Conservation (phyloP, 2,888 invertebrate genomes). For the Pseudolycoriella hygida region DNA sequence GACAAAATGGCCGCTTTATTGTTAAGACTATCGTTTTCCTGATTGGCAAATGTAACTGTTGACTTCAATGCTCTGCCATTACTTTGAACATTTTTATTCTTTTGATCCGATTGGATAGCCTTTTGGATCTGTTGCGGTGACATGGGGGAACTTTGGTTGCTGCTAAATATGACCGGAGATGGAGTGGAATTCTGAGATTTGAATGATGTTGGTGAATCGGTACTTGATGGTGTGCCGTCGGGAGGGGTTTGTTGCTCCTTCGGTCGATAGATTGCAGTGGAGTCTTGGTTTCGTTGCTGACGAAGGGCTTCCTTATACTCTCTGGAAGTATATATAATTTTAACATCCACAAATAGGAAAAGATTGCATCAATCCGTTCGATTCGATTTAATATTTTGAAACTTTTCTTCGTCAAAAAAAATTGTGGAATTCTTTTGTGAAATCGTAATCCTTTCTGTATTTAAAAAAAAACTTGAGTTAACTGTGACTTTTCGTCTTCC, state of each 20-base stretch:
- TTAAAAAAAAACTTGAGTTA: no score
- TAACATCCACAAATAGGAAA: no score
- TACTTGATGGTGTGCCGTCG: constrained; percentile 11
- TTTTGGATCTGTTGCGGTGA: constrained; percentile 15
- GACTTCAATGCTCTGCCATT: not conserved
- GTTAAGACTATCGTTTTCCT: not conserved
- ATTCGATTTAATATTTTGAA: no score
- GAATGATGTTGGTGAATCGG: not conserved
- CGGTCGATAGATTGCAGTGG: constrained; percentile 43
- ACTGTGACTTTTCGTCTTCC: no score
- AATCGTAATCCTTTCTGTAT: no score
- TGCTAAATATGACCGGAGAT: constrained; percentile 8
- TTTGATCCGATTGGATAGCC: no score
- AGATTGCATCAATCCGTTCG: no score
- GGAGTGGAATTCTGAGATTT: constrained; percentile 8
- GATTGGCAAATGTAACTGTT: no score
- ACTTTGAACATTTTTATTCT: not conserved
- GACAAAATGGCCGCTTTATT: not conserved
- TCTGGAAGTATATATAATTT: constrained; percentile 27
- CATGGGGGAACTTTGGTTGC: constrained; percentile 15
- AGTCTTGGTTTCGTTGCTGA: constrained; percentile 67
- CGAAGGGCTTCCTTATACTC: constrained; percentile 82
- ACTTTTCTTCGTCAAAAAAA: no score
- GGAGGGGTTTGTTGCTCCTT: constrained; percentile 20
- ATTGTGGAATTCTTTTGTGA: no score